Conservation (phyloP, 2,888 invertebrate genomes). For the Gastrophysa polygoni region DNA sequence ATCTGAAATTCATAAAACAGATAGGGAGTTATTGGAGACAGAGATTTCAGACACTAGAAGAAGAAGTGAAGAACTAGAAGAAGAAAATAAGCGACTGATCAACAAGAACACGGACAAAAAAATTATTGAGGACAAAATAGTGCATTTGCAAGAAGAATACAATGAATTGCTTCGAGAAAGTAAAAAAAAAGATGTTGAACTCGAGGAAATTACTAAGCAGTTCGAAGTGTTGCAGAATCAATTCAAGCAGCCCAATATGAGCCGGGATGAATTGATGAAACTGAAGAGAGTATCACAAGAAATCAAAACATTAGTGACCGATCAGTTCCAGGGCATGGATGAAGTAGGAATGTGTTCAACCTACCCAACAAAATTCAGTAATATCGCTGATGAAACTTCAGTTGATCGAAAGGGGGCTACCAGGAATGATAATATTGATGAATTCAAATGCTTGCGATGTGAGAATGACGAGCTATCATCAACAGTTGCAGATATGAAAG, state of each 20-base stretch:
- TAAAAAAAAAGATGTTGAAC: conserved; percentile 19
- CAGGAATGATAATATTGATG: conserved; percentile 8
- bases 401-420: conserved; percentile 17
- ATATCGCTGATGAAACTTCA: not conserved
- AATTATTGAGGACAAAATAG: conserved; percentile 7
- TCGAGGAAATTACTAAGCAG: conserved; percentile 16
- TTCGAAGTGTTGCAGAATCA: conserved; percentile 7
- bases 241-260: conserved; percentile 21
- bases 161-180: conserved; percentile 17
- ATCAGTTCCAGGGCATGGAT: conserved; percentile 21
- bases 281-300: conserved; percentile 34
- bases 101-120: conserved; percentile 9
- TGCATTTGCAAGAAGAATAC: conserved; percentile 8
- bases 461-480: conserved; percentile 24
- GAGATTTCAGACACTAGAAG: conserved; percentile 9
- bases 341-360: conserved; percentile 6
- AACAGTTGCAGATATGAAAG: conserved; percentile 29
- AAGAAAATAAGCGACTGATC: conserved; percentile 6
- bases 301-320: conserved; percentile 28
- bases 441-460: conserved; percentile 15
- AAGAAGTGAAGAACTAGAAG: conserved; percentile 14
- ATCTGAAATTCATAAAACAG: conserved; percentile 6
- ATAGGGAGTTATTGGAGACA: conserved; percentile 14
- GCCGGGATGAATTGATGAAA: conserved; percentile 31
- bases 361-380: too few species aligned